Evolutionary conservation across 2,888 invertebrate genomes (phyloP), one percentile per base, ranked within the genome.

Genomic region (Hemistola chrysoprasaria): DNA sequence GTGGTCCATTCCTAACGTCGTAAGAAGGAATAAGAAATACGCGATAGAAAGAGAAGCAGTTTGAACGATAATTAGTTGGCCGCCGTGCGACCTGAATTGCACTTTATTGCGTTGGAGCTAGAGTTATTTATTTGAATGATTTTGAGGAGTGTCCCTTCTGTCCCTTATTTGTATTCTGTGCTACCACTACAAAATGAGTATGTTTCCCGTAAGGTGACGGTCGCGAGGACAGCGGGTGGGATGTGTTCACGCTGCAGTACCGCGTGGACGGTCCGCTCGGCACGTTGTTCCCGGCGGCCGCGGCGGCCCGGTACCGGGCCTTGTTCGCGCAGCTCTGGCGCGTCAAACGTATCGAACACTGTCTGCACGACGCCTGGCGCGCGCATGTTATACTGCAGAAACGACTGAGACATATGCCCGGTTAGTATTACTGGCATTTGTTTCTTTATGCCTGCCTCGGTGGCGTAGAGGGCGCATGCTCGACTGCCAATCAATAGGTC

Each of bases 311-410:
- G 4, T 97, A 97, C 83, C 92, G 95, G 53, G 92, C 94, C 51
- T 92, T 97, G 20, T 97, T 97, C 84, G 94, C 95, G 64, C 94
- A 96, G 53, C 90, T 97, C 54, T 97, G 97, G 97, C 91, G 95
- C 56, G 94, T 95, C 33, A 97, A 97, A 72, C 91, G 97, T 52
- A 96, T 97, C 91, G 97, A 97, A 80, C 94, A 94, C 73, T 92
- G 94, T 24, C 84, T 97, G 53, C 94, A 95, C 29, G 92, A 93
- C 36, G 93, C 96, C 64, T 95, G 96, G 93, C 94, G 95, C 65
- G 93, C 93, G 48, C 95, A 96, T 78, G 93, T 93, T 45, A 92
- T 93, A 11, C 91, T 94, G 56, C 92, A 94, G 27, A 95, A 95
- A 71, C 84, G 92, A 54, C 91, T 93, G 56, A 89, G 92, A 42